Evolutionary conservation across 2,888 invertebrate genomes (phyloP), one percentile per base, ranked within the genome.

Genomic region (Pandemis cinnamomeana): DNA sequence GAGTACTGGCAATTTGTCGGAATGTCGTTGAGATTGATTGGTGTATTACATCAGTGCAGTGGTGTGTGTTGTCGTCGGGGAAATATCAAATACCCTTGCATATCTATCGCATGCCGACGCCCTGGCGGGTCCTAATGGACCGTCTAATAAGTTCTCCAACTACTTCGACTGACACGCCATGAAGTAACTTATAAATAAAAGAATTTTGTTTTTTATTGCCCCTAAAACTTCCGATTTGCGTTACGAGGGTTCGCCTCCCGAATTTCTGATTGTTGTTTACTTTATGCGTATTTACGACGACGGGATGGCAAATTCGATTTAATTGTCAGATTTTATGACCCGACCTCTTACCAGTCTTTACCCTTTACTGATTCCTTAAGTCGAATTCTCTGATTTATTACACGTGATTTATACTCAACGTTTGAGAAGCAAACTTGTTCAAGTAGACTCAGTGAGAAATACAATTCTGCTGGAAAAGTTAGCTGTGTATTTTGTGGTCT

Each of bases 281-380:
- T 71, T 74, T 74, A 66, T 55, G 53, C 66, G 70, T 74, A 74
- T 67, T 74, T 74, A 74, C 53, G 55, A 74, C 53, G 55, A 71
- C 70, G 67, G 53, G 70, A 67, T 67, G 53, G 53, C 62, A 55
- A 71, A 67, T 55, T 67, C 74, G 20, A 67, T 71, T 74, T 71
- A 70, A 70, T 74, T 74, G 61, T 71, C 46, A 10, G 15, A 67
- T 55, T 74, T 73, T 71, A 71, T 62, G 61, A 48, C 20, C 44
- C 67, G 53, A 67, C 70, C 51, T 61, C 66, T 66, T 70, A 36
- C 60, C 64, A 55, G 55, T 55, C 55, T 55, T 55, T 20, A 46
- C 46, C 46, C 55, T 73, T 66, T 20, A 44, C 60, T 44, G 64
- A 67, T 55, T 46, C 55, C 11, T 46, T n/a, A 61, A 61, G 46